phyloP scores from a whole-genome alignment of 35 echinoderm and acorn worm genomes.

The Lytechinus pictus region DNA sequence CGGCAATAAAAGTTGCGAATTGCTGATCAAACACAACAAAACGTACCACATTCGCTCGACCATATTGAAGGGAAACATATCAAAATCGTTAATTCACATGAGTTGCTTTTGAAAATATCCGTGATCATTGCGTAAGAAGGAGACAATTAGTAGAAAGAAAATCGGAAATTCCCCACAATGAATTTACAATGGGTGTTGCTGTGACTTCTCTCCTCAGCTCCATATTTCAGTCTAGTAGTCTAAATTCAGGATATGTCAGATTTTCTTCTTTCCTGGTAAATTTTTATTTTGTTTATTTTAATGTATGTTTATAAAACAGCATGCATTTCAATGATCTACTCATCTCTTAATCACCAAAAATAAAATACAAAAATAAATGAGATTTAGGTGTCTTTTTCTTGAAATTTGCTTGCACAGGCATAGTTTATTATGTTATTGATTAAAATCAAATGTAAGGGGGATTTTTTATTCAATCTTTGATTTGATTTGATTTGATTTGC shows the following conservation, averaged over 20 bases:
- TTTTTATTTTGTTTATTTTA: background rate
- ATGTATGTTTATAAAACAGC: too few species aligned
- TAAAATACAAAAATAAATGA: too few species aligned
- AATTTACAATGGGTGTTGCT: background rate
- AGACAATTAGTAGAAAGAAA: background rate
- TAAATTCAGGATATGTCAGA: background rate
- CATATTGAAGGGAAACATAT: conserved; percentile 22
- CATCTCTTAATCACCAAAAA: too few species aligned
- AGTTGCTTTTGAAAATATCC: background rate
- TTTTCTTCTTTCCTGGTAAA: background rate
- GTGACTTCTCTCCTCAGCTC: background rate
- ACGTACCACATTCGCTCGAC: conserved; percentile 29
- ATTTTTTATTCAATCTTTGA: too few species aligned
- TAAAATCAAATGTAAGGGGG: too few species aligned
- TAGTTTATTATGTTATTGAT: too few species aligned
- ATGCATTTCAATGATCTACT: too few species aligned
- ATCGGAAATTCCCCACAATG: background rate
- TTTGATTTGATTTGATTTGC: too few species aligned
- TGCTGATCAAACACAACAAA: conserved; percentile 31
- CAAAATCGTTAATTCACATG: background rate
- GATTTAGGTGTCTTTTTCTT: too few species aligned
- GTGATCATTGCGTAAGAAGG: background rate
- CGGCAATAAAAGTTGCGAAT: conserved; percentile 30
- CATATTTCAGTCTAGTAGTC: background rate
- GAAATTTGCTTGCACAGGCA: too few species aligned